phyloP scores from a whole-genome alignment of 2,888 invertebrate species.

The Drosophila eohydei region DNA sequence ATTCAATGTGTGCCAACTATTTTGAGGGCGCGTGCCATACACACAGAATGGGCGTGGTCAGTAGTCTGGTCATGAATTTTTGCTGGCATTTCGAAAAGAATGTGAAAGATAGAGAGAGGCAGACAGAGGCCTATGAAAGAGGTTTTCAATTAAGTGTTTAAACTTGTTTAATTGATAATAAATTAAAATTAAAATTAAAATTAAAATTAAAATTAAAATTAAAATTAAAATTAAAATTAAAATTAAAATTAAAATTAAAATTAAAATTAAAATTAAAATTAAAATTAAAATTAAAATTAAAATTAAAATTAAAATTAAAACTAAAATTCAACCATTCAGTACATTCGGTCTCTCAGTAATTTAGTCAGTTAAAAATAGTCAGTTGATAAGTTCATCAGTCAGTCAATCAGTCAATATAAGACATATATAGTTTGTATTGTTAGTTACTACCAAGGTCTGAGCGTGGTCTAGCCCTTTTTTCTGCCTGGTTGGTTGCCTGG shows the following conservation, averaged over 20 bases:
- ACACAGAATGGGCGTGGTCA: constrained; percentile 37
- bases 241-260: too few relatives aligned
- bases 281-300: too few relatives aligned
- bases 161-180: background rate
- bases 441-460: background rate
- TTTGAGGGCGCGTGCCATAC: constrained; percentile 39
- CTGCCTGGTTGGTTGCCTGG: constrained; percentile 5
- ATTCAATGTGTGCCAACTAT: constrained; percentile 72
- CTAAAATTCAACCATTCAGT: too few relatives aligned
- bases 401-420: background rate
- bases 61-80: constrained; percentile 32
- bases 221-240: too few relatives aligned
- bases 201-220: too few relatives aligned
- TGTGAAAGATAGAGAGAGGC: background rate
- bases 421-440: background rate
- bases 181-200: too few relatives aligned
- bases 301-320: too few relatives aligned
- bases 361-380: background rate
- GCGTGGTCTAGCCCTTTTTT: constrained; percentile 17
- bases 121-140: background rate
- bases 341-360: background rate
- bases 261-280: too few relatives aligned
- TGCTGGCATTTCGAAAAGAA: constrained; percentile 7
- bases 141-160: background rate
- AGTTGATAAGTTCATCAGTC: background rate